These are phyloP conservation scores for Auanema freiburgensis DNA, from an alignment of 2,888 invertebrate genomes.

Conservation along the genomic window DNA sequence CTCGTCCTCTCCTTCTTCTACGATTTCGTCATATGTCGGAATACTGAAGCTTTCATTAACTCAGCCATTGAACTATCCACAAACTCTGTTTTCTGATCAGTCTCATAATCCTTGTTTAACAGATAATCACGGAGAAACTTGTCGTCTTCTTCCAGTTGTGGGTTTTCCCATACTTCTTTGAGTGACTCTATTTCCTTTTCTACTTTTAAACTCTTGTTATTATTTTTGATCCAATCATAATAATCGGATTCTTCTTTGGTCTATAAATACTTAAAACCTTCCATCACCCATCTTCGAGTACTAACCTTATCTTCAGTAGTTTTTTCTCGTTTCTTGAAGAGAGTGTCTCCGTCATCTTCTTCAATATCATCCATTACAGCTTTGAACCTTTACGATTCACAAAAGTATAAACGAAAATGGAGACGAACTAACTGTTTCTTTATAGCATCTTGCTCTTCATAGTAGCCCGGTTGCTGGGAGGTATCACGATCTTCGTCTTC, in stretches of 20 bases:
- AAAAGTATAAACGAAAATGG: not conserved
- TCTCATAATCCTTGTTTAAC: slow-evolving; percentile 77
- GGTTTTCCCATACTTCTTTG: slow-evolving; percentile 68
- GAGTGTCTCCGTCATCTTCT: slow-evolving; percentile 67
- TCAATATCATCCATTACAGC: slow-evolving; percentile 33
- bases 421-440: slow-evolving; percentile 72
- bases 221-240: slow-evolving; percentile 80
- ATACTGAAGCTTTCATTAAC: slow-evolving; percentile 45
- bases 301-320: slow-evolving; percentile 63
- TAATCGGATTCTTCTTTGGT: slow-evolving; percentile 71
- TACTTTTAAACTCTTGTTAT: slow-evolving; percentile 76
- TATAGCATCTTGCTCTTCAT: slow-evolving; percentile 71
- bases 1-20: slow-evolving; percentile 79
- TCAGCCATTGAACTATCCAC: slow-evolving; percentile 20
- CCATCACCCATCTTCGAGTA: not conserved
- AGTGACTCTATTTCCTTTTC: slow-evolving; percentile 70
- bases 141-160: slow-evolving; percentile 80
- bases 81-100: slow-evolving; percentile 49
- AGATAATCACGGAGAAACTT: slow-evolving; percentile 89
- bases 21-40: slow-evolving; percentile 73
- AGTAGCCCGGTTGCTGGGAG: slow-evolving; percentile 36
- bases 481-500: slow-evolving; percentile 39
- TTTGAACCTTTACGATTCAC: slow-evolving; percentile 44
- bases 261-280: slow-evolving; percentile 25
- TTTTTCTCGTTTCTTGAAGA: slow-evolving; percentile 65